These are phyloP conservation scores for Passer domesticus DNA, from an alignment of 2,113 vertebrate species.

Conservation along the genomic window DNA sequence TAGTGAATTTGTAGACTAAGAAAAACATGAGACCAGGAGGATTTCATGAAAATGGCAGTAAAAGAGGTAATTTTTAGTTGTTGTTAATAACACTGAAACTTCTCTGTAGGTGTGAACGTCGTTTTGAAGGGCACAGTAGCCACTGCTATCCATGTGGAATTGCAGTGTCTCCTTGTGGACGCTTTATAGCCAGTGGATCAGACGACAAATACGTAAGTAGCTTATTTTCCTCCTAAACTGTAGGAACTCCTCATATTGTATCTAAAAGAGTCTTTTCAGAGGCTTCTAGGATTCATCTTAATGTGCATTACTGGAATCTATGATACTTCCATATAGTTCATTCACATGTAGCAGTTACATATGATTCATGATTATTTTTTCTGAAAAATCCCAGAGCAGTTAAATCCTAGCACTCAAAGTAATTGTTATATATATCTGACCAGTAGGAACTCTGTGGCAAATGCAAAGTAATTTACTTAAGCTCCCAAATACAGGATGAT, in stretches of 20 bases:
- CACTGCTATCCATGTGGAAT: slow-evolving; percentile 78
- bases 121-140: slow-evolving; percentile 81
- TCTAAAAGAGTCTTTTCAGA: neutral
- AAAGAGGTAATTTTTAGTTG: neutral
- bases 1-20: neutral
- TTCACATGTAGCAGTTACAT: neutral
- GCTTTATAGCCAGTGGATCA: slow-evolving; percentile 83
- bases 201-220: slow-evolving; percentile 85
- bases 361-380: neutral
- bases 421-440: neutral
- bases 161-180: slow-evolving; percentile 85
- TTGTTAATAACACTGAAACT: neutral
- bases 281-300: neutral
- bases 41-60: neutral
- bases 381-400: neutral
- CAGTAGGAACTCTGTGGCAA: neutral
- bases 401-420: neutral
- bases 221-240: neutral
- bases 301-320: neutral
- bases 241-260: neutral
- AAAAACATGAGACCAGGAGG: neutral
- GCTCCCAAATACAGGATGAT: neutral
- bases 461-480: neutral
- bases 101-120: slow-evolving; percentile 80
- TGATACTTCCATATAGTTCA: neutral